phyloP scores from a whole-genome alignment of 1,140 invertebrate genomes.

The Lordiphosa stackelbergi region DNA sequence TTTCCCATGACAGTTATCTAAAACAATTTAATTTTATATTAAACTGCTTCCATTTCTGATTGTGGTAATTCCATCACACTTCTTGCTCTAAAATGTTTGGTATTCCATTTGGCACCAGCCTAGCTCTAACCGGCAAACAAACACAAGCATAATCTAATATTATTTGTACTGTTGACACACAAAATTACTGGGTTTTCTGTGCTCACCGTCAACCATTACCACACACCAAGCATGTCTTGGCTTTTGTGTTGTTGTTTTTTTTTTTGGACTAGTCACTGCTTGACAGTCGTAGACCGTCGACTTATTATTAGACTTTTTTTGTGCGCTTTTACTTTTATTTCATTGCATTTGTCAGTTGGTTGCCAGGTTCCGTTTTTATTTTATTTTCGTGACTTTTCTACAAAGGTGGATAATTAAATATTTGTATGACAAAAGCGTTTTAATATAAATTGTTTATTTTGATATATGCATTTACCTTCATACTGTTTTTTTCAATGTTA shows the following conservation, averaged over 20 bases:
- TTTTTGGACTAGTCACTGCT: background rate
- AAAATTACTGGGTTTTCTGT: slow-evolving; percentile 18
- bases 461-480: slow-evolving; percentile 9
- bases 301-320: slow-evolving; percentile 14
- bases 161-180: slow-evolving; percentile 25
- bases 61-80: too few species aligned
- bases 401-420: slow-evolving; percentile 30
- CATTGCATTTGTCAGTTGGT: slow-evolving; percentile 23
- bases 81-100: too few species aligned
- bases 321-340: slow-evolving; percentile 22
- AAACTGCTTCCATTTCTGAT: too few species aligned
- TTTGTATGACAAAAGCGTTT: slow-evolving; percentile 50
- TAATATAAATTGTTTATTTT: slow-evolving; percentile 16
- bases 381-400: slow-evolving; percentile 34
- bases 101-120: background rate
- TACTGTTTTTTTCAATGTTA: slow-evolving; percentile 21
- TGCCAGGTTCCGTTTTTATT: slow-evolving; percentile 25
- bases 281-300: slow-evolving; percentile 7
- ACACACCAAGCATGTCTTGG: slow-evolving; percentile 3
- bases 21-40: background rate
- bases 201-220: slow-evolving; percentile 6
- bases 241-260: too few species aligned
- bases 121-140: background rate
- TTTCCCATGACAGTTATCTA: too few species aligned
- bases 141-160: slow-evolving; percentile 17